These are phyloP conservation scores for Oryzias melastigma DNA, from an alignment of 2,113 vertebrate species.

Conservation along the genomic window DNA sequence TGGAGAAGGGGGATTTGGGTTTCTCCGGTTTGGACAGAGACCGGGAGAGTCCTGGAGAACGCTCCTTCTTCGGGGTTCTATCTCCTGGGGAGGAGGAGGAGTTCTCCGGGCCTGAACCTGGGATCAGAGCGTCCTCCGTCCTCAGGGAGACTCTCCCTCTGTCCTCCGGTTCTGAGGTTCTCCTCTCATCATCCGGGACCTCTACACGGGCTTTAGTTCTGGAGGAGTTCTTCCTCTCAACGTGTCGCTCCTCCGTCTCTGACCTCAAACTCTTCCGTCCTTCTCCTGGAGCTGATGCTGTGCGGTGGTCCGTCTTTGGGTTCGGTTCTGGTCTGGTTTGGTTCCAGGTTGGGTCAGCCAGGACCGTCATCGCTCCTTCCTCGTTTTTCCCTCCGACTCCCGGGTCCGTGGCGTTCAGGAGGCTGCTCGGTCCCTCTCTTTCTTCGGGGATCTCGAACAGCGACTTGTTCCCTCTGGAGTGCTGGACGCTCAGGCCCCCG, in stretches of 20 bases:
- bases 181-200: conserved; percentile 41
- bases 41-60: not conserved
- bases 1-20: conserved; percentile 25
- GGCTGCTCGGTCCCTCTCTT: conserved; percentile 81
- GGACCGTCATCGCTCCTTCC: not conserved
- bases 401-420: conserved; percentile 66
- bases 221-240: conserved; percentile 44
- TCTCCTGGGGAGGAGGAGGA: too few species aligned
- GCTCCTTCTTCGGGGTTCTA: not conserved
- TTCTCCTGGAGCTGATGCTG: conserved; percentile 12
- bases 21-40: conserved; percentile 24
- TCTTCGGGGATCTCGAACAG: conserved; percentile 87
- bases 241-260: conserved; percentile 46
- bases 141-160: too few species aligned
- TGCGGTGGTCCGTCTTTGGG: conserved; percentile 1
- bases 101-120: too few species aligned
- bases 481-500: conserved; percentile 76
- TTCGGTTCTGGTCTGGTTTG: not conserved
- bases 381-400: not conserved
- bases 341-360: conserved; percentile 1
- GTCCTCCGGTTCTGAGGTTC: too few species aligned
- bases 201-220: conserved; percentile 34
- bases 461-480: conserved; percentile 81
- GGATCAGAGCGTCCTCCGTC: too few species aligned
- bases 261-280: conserved; percentile 10